phyloP scores from a whole-genome alignment of 2,888 invertebrate genomes.

The Torymus tubicola region DNA sequence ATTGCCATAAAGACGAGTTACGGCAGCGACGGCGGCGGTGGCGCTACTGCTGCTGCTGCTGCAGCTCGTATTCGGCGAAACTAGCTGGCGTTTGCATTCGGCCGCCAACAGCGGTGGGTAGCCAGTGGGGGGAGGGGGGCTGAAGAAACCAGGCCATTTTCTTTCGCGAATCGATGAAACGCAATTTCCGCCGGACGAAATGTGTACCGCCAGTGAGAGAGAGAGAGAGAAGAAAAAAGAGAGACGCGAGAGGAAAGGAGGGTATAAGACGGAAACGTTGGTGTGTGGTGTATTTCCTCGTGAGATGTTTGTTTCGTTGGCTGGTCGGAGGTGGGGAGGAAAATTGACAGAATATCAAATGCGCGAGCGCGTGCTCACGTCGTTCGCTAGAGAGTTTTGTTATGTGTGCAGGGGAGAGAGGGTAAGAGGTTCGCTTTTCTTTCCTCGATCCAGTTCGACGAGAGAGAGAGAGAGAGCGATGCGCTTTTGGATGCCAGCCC shows the following conservation, averaged over 20 bases:
- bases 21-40: slow-evolving; percentile 6
- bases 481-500: too few relatives aligned
- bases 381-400: not conserved
- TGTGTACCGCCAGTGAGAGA: slow-evolving; percentile 7
- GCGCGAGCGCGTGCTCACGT: not conserved
- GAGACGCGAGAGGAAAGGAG: not conserved
- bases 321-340: not conserved
- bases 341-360: slow-evolving; percentile 45
- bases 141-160: slow-evolving; percentile 39
- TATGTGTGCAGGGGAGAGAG: too few relatives aligned
- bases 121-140: not conserved
- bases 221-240: slow-evolving; percentile 2
- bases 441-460: too few relatives aligned
- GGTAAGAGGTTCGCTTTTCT: too few relatives aligned
- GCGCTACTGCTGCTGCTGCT: too few relatives aligned
- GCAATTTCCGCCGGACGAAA: slow-evolving; percentile 37
- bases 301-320: slow-evolving; percentile 30
- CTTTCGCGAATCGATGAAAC: slow-evolving; percentile 42
- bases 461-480: too few relatives aligned
- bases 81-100: slow-evolving; percentile 53
- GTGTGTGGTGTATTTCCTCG: not conserved
- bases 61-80: slow-evolving; percentile 39
- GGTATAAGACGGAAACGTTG: not conserved
- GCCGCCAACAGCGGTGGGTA: not conserved
- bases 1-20: slow-evolving; percentile 46